phyloP scores from a whole-genome alignment of 2,797 vertebrate species.

The Eutrigla gurnardus region DNA sequence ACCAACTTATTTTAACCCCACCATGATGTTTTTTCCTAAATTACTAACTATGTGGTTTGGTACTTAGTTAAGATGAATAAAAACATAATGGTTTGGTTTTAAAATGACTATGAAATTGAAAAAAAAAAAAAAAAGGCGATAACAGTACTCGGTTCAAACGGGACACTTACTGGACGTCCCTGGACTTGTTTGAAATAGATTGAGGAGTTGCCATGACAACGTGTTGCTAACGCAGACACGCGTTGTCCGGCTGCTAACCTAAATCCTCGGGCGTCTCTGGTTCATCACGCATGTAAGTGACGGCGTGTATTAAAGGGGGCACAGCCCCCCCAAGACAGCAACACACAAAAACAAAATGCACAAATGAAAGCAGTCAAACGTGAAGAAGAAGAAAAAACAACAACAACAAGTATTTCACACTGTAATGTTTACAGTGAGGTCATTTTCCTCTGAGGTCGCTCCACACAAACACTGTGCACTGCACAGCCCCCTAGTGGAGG shows the following conservation, averaged over 20 bases:
- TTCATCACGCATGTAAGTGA: slow-evolving; percentile 46
- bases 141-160: too few species aligned
- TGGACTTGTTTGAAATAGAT: too few species aligned
- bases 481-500: slow-evolving; percentile 84
- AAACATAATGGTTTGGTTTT: too few species aligned
- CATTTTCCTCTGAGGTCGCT: slow-evolving; percentile 38
- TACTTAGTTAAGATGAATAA: too few species aligned
- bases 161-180: too few species aligned
- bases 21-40: too few species aligned
- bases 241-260: neutral
- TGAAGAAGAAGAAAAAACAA: neutral
- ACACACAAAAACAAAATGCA: slow-evolving; percentile 54
- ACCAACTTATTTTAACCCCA: too few species aligned
- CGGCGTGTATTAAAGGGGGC: slow-evolving; percentile 62
- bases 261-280: slow-evolving; percentile 27
- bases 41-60: too few species aligned
- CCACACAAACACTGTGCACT: slow-evolving; percentile 85
- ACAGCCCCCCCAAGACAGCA: slow-evolving; percentile 75
- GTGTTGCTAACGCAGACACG: neutral
- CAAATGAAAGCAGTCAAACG: slow-evolving; percentile 43
- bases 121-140: too few species aligned
- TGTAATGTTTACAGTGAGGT: slow-evolving; percentile 31
- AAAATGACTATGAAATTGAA: too few species aligned
- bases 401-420: slow-evolving; percentile 1
- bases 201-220: too few species aligned